Evolutionary conservation across 2,888 invertebrate genomes (phyloP), one percentile per base, ranked within the genome.

Genomic region (Cerastis leucographa): DNA sequence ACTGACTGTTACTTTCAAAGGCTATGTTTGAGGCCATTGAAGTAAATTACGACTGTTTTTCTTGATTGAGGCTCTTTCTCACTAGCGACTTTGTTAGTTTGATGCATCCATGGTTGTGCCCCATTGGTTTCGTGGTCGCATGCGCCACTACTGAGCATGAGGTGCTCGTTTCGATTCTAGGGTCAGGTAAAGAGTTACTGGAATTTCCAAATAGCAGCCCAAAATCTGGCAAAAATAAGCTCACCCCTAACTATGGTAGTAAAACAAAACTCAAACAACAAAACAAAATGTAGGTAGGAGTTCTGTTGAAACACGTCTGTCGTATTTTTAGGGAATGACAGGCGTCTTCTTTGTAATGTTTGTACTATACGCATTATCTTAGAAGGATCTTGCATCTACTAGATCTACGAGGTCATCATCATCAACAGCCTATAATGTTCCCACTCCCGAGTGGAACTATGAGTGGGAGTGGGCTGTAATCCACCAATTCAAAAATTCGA

Each of bases 1-100:
- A 85, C 86, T 74, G 35, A 49, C 78, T 14, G 71, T 70, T 85
- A 78, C 86, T 86, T 84, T 83, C 79, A 83, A 84, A 84, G 74
- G 67, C 54, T 64, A 69, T 44, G 49, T 75, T 85, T 78, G 67
- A 84, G 84, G 86, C 59, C 86, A 71, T 64, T 61, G 4, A 71
- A 29, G 35, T 69, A 56, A 61, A 69, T 68, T 70, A 44, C 49
- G 40, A 49, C 56, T 62, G 35, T 61, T 54, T 29, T 67, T 56
- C 19, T 56, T 54, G 22, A 49, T 35, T 71, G 25, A 49, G 62
- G 14, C 17, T 61, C 1, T 56, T 51, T 40, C 14, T 78, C 17
- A 19, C 46, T 65, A 49, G 12, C 11, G 25, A 44, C 25, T 51
- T 71, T 51, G n/a, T 54, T 51, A n/a, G 19, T 11, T 35, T 62